phyloP scores from a whole-genome alignment of 30 jellyfish, hydroid and myxozoan species.

The Cassiopea andromeda region DNA sequence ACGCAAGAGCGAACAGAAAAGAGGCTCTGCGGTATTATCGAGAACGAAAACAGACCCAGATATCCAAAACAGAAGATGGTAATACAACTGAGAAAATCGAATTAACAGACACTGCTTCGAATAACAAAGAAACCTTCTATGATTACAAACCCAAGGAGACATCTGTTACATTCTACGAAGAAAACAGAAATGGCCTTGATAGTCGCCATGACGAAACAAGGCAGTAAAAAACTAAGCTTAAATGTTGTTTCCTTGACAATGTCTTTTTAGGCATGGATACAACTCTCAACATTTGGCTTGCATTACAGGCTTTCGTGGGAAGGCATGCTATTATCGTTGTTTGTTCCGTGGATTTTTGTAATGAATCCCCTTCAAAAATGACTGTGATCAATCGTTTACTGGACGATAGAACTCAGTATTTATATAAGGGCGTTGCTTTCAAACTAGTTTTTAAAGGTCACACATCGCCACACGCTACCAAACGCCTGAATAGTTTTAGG shows the following conservation, averaged over 20 bases:
- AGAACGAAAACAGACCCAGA: conserved; percentile 3
- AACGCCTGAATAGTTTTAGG: too few relatives aligned
- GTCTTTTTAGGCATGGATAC: not conserved
- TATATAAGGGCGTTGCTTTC: too few relatives aligned
- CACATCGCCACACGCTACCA: too few relatives aligned
- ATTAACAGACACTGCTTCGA: conserved; percentile 25
- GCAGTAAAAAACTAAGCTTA: not conserved
- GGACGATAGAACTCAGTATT: too few relatives aligned
- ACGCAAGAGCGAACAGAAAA: conserved; percentile 43
- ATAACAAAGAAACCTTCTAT: not conserved
- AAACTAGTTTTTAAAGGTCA: too few relatives aligned
- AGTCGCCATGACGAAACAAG: not conserved
- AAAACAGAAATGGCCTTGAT: conserved; percentile 38
- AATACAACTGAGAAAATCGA: conserved; percentile 12
- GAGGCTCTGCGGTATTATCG: conserved; percentile 41
- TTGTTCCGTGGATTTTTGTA: too few relatives aligned
- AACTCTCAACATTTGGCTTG: too few relatives aligned
- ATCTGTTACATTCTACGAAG: conserved; percentile 43
- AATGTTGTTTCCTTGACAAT: not conserved
- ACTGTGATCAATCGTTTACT: too few relatives aligned
- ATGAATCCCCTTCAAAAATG: too few relatives aligned
- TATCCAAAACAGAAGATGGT: conserved; percentile 11
- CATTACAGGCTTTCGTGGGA: too few relatives aligned
- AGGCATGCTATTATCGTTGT: too few relatives aligned
- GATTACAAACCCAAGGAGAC: not conserved